Evolutionary conservation across 1,140 invertebrate genomes (phyloP).

Genomic region (Drosophila oshimai): DNA sequence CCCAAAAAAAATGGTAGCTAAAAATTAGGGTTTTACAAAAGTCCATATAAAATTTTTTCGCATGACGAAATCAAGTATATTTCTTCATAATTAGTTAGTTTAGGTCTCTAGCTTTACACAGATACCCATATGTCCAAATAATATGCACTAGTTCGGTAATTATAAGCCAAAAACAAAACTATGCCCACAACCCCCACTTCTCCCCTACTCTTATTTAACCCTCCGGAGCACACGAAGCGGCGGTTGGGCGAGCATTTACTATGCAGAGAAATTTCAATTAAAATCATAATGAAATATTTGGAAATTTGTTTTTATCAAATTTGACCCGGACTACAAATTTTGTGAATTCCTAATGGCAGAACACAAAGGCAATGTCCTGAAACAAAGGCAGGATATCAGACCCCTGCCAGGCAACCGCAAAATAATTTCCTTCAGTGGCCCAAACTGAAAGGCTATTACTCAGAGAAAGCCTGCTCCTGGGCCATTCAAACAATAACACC

Average conservation of each 20-base stretch:
- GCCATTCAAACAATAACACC: conserved; percentile 64
- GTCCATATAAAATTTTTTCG: too few relatives aligned
- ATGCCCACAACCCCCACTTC: too few relatives aligned
- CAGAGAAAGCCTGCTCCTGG: not conserved
- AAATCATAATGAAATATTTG: conserved; percentile 79
- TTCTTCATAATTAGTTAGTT: too few relatives aligned
- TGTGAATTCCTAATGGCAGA: conserved; percentile 51
- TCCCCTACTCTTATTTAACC: not conserved
- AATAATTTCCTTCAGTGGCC: conserved; percentile 44
- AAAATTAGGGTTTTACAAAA: too few relatives aligned
- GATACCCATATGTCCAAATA: too few relatives aligned
- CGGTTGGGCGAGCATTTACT: not conserved
- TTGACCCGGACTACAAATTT: conserved; percentile 63
- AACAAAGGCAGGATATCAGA: conserved; percentile 46
- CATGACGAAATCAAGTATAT: too few relatives aligned
- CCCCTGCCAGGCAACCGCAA: conserved; percentile 28
- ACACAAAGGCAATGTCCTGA: conserved; percentile 26
- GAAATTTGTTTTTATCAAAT: conserved; percentile 68
- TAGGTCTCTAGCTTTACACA: too few relatives aligned
- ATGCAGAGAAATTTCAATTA: conserved; percentile 70
- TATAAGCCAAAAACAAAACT: too few relatives aligned
- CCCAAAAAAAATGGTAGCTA: too few relatives aligned
- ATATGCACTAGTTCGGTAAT: too few relatives aligned
- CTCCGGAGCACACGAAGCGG: not conserved
- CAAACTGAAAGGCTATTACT: conserved; percentile 50